Percentiles rank a stretch among this genome's conserved stretches.
These are phyloP conservation scores for Dendrocincla fuliginosa DNA, from an alignment of 2,797 vertebrate genomes.

Conservation along the genomic window DNA sequence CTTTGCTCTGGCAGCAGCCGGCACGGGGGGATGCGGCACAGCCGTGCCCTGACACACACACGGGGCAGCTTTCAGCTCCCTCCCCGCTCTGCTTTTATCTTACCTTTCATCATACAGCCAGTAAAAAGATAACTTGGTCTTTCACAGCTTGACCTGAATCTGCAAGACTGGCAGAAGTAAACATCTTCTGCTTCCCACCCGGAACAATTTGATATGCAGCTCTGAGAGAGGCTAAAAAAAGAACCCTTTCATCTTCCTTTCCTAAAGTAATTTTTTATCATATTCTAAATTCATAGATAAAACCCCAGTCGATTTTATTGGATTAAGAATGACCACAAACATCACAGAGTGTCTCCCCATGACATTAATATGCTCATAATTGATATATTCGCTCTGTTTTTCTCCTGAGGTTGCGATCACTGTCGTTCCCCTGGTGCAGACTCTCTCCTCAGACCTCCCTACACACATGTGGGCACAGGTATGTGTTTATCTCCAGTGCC, in stretches of 20 bases:
- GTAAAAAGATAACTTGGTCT: neutral
- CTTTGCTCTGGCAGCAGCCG: fast-evolving
- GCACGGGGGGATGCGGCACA: neutral
- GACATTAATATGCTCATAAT: slow-evolving; percentile 15
- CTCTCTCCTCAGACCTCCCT: neutral
- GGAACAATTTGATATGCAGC: slow-evolving; percentile 4
- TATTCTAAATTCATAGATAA: slow-evolving; percentile 41
- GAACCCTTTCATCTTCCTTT: slow-evolving; percentile 47
- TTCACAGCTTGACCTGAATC: slow-evolving; percentile 41
- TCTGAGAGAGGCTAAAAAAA: slow-evolving; percentile 35
- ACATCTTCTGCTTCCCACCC: slow-evolving; percentile 11
- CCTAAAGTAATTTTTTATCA: neutral
- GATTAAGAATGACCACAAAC: slow-evolving; percentile 55
- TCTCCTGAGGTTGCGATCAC: neutral
- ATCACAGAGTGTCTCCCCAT: slow-evolving; percentile 15
- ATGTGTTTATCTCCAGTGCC: neutral
- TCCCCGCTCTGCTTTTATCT: neutral
- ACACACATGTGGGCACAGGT: neutral
- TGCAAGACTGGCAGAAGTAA: slow-evolving; percentile 14
- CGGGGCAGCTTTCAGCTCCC: neutral
- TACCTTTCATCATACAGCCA: neutral
- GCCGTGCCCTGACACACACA: fast-evolving
- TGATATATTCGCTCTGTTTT: neutral
- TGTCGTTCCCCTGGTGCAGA: neutral
- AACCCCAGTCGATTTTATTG: slow-evolving; percentile 12